These are phyloP conservation scores for Cheilosia impressa DNA, from an alignment of 2,888 invertebrate species.

Conservation along the genomic window DNA sequence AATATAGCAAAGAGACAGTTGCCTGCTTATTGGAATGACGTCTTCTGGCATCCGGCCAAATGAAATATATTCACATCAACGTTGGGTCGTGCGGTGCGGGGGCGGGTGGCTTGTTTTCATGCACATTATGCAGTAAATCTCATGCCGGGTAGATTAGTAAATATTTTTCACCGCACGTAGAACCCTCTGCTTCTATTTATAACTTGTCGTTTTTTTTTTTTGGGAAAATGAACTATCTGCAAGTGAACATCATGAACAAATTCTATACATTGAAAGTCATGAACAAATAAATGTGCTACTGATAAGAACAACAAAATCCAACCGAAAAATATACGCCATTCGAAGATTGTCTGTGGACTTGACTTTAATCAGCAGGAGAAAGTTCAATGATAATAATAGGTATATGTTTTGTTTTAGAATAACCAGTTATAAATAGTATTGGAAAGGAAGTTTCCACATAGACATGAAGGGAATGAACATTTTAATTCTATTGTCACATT, in stretches of 20 bases:
- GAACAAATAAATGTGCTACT: not conserved
- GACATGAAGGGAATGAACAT: too few relatives aligned
- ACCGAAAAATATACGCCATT: not conserved
- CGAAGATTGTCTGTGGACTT: conserved; percentile 25
- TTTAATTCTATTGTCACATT: too few relatives aligned
- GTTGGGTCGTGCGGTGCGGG: not conserved
- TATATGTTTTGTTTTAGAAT: conserved; percentile 11
- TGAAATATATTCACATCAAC: conserved; percentile 8
- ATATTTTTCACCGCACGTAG: not conserved
- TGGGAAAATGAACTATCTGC: too few relatives aligned
- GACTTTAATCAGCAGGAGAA: conserved; percentile 43
- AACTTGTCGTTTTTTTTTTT: not conserved
- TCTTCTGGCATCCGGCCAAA: conserved; percentile 63
- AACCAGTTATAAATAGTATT: not conserved
- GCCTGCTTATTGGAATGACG: conserved; percentile 44
- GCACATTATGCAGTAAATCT: conserved; percentile 11
- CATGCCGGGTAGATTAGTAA: conserved; percentile 6
- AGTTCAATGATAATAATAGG: conserved; percentile 32
- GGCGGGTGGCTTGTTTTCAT: conserved; percentile 2
- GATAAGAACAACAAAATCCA: conserved; percentile 11
- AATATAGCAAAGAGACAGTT: not conserved
- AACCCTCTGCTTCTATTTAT: not conserved
- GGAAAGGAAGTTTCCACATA: too few relatives aligned
- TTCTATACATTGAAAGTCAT: not conserved
- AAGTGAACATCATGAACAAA: too few relatives aligned